Evolutionary conservation across 2,888 invertebrate species (phyloP), one percentile per base, ranked within the genome.

Genomic region (Endotricha flammealis): DNA sequence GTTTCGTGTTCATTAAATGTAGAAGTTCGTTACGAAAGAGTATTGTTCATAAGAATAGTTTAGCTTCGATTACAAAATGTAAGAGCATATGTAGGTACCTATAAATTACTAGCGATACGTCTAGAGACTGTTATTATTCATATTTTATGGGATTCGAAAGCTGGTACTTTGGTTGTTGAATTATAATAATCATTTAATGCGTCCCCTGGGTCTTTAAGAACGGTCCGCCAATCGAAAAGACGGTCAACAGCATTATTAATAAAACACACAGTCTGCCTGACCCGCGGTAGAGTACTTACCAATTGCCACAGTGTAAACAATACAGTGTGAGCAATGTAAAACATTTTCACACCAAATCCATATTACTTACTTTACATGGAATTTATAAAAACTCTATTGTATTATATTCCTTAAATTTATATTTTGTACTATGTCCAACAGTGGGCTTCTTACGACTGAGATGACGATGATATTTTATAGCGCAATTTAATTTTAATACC

Each of bases 261-360:
- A 66, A 66, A 65, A 66, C 56, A 64, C 55, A 67, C 62, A 62
- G 43, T 25, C 25, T 55, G 61, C 13, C 24, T 54, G 59, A 60
- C 58, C 58, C 45, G 50, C 46, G 51, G 46, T 48, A 42, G 39
- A 39, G 38, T 4, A 23, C 20, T 35, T n/a, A n/a, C n/a, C n/a
- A n/a, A 34, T 27, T n/a, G 37, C 22, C 43, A 50, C 36, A 48
- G 46, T 38, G 24, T 31, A 43, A 24, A 6, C 25, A 29, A n/a
- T n/a, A n/a, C n/a, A n/a, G n/a, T n/a, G n/a, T n/a, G n/a, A n/a
- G n/a, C n/a, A n/a, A n/a, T n/a, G n/a, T n/a, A n/a, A n/a, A n/a
- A n/a, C n/a, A n/a, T n/a, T n/a, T n/a, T n/a, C n/a, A n/a, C n/a
- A n/a, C n/a, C n/a, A n/a, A n/a, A n/a, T n/a, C n/a, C n/a, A n/a